phyloP scores from a whole-genome alignment of 2,113 vertebrate species.

The Rhodinocichla rosea region DNA sequence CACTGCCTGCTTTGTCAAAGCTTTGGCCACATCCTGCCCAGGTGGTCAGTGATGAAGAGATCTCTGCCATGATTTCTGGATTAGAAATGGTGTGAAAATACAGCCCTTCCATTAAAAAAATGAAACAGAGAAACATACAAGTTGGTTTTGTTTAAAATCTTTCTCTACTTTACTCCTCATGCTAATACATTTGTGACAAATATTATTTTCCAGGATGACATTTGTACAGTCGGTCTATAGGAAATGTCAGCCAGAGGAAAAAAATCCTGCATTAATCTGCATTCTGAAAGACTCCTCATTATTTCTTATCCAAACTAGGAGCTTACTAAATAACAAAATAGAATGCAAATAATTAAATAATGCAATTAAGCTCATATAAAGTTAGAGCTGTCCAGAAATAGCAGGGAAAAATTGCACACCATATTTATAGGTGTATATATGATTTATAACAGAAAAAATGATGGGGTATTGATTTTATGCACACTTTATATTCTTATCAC shows the following conservation, averaged over 20 bases:
- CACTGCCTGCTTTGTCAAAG: conserved; percentile 31
- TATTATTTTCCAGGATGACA: conserved; percentile 55
- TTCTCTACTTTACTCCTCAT: conserved; percentile 34
- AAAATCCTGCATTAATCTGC: conserved; percentile 50
- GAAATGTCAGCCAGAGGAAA: conserved; percentile 54
- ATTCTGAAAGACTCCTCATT: conserved; percentile 64
- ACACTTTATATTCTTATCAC: background rate
- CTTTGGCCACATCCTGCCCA: background rate
- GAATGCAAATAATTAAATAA: conserved; percentile 47
- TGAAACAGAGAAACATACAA: background rate
- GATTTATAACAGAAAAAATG: background rate
- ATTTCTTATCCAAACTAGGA: conserved; percentile 49
- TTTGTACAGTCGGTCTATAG: conserved; percentile 45
- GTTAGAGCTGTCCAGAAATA: conserved; percentile 32
- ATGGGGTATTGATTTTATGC: conserved; percentile 27
- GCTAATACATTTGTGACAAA: conserved; percentile 41
- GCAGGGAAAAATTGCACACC: conserved; percentile 21
- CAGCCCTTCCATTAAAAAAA: background rate
- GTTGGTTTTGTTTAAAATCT: conserved; percentile 45
- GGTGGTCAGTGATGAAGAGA: background rate
- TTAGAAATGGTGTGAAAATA: background rate
- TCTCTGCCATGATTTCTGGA: background rate
- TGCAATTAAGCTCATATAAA: conserved; percentile 56
- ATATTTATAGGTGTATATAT: background rate
- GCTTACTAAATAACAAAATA: conserved; percentile 53